Evolutionary conservation across 2,888 invertebrate genomes (phyloP).

Genomic region (Andricus curvator): DNA sequence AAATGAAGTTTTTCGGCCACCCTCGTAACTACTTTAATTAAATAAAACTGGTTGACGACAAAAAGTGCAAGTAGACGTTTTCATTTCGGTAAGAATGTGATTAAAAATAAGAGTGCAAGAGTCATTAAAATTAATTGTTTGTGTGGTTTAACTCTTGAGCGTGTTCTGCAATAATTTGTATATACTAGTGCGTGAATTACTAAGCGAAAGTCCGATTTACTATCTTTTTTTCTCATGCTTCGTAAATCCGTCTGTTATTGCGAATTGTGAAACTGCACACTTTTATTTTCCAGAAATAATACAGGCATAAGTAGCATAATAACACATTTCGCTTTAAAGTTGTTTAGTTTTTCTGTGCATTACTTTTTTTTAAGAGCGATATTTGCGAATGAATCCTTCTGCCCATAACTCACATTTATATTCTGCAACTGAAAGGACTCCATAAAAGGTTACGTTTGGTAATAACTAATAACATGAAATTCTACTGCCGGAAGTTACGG

Average conservation of each 20-base stretch:
- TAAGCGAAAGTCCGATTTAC: constrained; percentile 33
- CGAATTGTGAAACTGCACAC: constrained; percentile 36
- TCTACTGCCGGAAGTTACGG: constrained; percentile 5
- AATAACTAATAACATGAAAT: constrained; percentile 5
- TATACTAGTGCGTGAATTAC: constrained; percentile 22
- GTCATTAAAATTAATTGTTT: constrained; percentile 37
- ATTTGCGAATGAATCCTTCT: constrained; percentile 2
- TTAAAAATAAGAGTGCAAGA: neutral
- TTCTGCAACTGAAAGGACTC: neutral
- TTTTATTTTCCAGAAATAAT: constrained; percentile 27
- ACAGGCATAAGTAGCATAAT: neutral
- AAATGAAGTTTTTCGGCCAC: too few relatives aligned
- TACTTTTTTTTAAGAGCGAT: neutral
- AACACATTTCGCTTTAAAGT: neutral
- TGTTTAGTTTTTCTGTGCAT: neutral
- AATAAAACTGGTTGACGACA: neutral
- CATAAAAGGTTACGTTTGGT: constrained; percentile 4
- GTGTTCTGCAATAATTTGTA: constrained; percentile 19
- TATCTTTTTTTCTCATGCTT: constrained; percentile 38
- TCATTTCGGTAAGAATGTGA: neutral
- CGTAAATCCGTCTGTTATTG: constrained; percentile 33
- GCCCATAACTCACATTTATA: neutral
- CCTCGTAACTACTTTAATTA: too few relatives aligned
- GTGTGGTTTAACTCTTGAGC: constrained; percentile 1
- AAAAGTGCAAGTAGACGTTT: neutral